Evolutionary conservation across 2,888 invertebrate genomes (phyloP).

Genomic region (Pemphredon lugubris): DNA sequence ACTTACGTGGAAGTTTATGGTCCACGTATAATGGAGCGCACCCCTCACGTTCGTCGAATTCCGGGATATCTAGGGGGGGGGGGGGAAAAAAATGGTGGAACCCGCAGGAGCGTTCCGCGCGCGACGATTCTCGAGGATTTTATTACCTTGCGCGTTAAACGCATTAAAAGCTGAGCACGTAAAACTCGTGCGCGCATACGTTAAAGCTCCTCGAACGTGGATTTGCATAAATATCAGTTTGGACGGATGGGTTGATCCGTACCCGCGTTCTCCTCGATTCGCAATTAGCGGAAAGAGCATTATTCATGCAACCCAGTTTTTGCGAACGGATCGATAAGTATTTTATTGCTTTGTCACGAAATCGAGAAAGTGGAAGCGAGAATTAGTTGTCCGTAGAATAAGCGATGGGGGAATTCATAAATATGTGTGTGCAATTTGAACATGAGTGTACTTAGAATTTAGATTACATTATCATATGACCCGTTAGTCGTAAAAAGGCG

Average conservation of each 20-base stretch:
- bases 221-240: background rate
- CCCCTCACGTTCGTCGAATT: slow-evolving; percentile 17
- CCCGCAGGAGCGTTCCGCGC: slow-evolving; percentile 2
- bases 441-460: too few species aligned
- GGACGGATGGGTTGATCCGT: too few species aligned
- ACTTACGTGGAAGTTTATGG: slow-evolving; percentile 52
- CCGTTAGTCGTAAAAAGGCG: too few species aligned
- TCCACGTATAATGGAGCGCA: slow-evolving; percentile 36
- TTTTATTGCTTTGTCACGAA: too few species aligned
- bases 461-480: too few species aligned
- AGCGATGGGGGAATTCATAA: too few species aligned
- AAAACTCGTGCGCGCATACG: background rate
- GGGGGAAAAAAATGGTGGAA: slow-evolving; percentile 22
- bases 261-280: too few species aligned
- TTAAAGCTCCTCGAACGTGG: background rate
- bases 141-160: background rate
- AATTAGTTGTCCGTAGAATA: too few species aligned
- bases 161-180: slow-evolving; percentile 2
- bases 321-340: too few species aligned
- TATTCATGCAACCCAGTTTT: slow-evolving; percentile 8
- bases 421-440: too few species aligned
- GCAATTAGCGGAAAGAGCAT: background rate
- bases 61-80: too few species aligned
- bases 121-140: slow-evolving; percentile 9
- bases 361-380: too few species aligned